These are phyloP conservation scores for Ammodytes dubius DNA, from an alignment of 2,113 vertebrate species.

Conservation along the genomic window DNA sequence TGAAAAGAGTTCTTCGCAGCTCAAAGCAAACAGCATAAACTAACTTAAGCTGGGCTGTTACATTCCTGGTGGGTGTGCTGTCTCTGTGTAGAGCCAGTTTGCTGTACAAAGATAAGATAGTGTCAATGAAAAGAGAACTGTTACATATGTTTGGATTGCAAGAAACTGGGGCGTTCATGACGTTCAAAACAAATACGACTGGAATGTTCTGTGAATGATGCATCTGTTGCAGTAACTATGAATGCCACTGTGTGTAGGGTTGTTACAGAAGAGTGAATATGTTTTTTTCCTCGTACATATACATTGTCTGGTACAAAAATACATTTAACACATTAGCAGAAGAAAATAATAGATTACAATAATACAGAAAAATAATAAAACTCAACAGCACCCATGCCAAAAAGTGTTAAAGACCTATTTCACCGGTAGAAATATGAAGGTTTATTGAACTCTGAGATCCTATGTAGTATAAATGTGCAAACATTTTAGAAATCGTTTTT, in stretches of 20 bases:
- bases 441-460: neutral
- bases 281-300: no score
- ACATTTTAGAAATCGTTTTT: neutral
- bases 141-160: neutral
- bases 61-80: neutral
- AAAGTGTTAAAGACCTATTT: no score
- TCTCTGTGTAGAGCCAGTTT: conserved; percentile 8
- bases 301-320: no score
- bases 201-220: conserved; percentile 11
- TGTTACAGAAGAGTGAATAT: no score
- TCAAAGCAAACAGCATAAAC: neutral
- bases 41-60: conserved; percentile 27
- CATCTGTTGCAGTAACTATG: neutral
- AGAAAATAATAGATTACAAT: neutral
- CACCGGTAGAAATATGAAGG: neutral
- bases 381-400: no score
- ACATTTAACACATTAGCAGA: neutral
- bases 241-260: neutral
- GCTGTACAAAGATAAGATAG: neutral
- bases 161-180: neutral
- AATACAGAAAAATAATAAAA: no score
- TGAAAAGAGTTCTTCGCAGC: conserved; percentile 1
- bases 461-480: neutral
- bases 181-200: neutral
- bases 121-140: neutral